Evolutionary conservation across 2,888 invertebrate genomes (phyloP), one percentile per base, ranked within the genome.

Genomic region (Leptura quadrifasciata): DNA sequence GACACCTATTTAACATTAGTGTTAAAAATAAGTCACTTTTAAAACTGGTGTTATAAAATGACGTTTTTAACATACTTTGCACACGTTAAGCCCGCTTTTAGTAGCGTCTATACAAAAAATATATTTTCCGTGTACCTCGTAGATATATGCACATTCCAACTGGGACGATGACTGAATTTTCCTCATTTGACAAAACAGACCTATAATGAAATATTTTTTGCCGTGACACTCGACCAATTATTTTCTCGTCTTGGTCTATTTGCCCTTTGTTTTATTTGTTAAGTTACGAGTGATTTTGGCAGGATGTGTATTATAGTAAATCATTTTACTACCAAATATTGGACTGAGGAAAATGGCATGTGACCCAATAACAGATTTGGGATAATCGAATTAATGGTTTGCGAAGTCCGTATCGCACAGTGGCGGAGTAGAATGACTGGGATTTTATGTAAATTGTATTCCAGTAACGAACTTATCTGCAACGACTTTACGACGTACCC

Each of bases 361-460:
- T 21, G 68, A 63, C 68, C 74, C 24, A 74, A 69, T 69, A 55
- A 58, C 63, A 74, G 61, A 68, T 68, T 74, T 67, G 63, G 69
- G n/a, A 74, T 69, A 68, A 69, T 61, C 69, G 74, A 55, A 69
- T 63, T 55, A 74, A 74, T 63, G 63, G 69, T 15, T 39, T 63
- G 69, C 31, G 74, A 63, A 68, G 60, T 39, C 20, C 60, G 61
- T 47, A 63, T 54, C 61, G 55, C 15, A 15, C 69, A 69, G 68
- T 68, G 60, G 63, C 61, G 61, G 63, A 35, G 55, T 35, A 8
- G 20, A 61, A 67, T 58, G 47, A 47, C 60, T 54, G 58, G 57
- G 58, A 54, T 68, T 69, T 74, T 69, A 74, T 74, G 74, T 39
- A 69, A 74, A 74, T 74, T 63, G 69, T 52, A 69, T 63, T 60